A percentile compares a stretch with the other conserved stretches of the same genome.
phyloP scores from a whole-genome alignment of 2,113 vertebrate species.

The Chrysemys picta region DNA sequence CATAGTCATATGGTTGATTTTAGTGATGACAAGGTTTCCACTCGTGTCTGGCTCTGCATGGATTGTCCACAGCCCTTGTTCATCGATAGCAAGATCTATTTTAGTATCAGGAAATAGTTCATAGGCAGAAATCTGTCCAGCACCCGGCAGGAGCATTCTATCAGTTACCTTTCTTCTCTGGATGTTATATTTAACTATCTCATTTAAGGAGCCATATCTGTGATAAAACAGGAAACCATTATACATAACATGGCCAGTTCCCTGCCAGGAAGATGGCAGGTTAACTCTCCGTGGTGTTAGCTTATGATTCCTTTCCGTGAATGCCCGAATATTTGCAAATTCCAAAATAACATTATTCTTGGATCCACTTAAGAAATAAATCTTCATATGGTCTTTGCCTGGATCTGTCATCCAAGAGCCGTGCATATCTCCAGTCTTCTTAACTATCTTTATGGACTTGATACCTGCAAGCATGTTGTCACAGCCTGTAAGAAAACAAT shows the following conservation, averaged over 20 bases:
- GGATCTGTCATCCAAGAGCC: conserved; percentile 95
- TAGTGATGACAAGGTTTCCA: conserved; percentile 89
- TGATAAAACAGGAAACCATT: conserved; percentile 92
- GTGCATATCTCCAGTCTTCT: conserved; percentile 80
- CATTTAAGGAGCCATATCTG: conserved; percentile 85
- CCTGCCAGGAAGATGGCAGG: conserved; percentile 89
- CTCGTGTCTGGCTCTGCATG: conserved; percentile 85
- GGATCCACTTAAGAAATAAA: conserved; percentile 89
- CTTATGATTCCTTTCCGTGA: conserved; percentile 78
- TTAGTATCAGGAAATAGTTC: conserved; percentile 86
- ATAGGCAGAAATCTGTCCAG: conserved; percentile 85
- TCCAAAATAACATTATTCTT: conserved; percentile 84
- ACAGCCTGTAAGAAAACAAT: conserved; percentile 84
- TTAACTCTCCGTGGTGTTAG: conserved; percentile 72
- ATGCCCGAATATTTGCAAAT: conserved; percentile 84
- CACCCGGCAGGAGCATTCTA: conserved; percentile 85
- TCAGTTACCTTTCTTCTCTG: conserved; percentile 81
- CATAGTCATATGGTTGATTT: conserved; percentile 84
- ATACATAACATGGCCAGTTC: conserved; percentile 88
- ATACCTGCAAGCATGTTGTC: conserved; percentile 81
- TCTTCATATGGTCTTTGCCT: conserved; percentile 82
- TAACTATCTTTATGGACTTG: conserved; percentile 92
- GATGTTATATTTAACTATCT: conserved; percentile 91
- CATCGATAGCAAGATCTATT: conserved; percentile 91
- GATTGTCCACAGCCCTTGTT: conserved; percentile 94